Conservation (phyloP, 1,140 invertebrate genomes). For the Drosophila navojoa region DNA sequence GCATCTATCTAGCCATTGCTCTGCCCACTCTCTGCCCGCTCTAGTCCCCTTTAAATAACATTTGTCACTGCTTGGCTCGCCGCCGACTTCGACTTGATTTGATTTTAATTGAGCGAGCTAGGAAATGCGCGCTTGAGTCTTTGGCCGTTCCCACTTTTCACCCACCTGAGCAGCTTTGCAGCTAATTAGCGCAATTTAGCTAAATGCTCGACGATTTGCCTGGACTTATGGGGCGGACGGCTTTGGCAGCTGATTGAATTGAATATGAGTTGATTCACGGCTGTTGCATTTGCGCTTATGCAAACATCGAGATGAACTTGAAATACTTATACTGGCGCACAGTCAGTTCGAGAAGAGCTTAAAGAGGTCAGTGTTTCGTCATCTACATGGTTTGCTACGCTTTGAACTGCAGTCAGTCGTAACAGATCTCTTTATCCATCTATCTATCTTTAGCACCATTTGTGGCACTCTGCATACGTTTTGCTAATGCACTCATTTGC, state of each 20-base stretch:
- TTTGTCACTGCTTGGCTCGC: background rate
- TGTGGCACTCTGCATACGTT: slow-evolving; percentile 26
- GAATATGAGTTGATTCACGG: background rate
- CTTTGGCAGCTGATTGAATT: slow-evolving; percentile 15
- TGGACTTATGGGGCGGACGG: slow-evolving; percentile 36
- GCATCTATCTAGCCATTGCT: too few species aligned
- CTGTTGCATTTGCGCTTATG: slow-evolving; percentile 48
- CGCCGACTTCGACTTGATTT: slow-evolving; percentile 12
- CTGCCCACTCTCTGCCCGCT: too few species aligned
- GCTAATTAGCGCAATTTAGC: slow-evolving; percentile 35
- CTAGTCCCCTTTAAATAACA: too few species aligned
- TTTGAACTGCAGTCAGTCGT: background rate
- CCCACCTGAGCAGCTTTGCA: slow-evolving; percentile 5
- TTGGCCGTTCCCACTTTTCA: slow-evolving; percentile 15
- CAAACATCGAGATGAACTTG: slow-evolving; percentile 57
- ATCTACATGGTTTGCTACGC: background rate
- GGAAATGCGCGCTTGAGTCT: slow-evolving; percentile 10
- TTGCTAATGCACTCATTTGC: slow-evolving; percentile 63
- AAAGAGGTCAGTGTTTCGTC: slow-evolving; percentile 17
- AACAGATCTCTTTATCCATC: background rate
- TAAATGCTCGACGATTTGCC: slow-evolving; percentile 35
- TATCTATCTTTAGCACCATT: slow-evolving; percentile 40
- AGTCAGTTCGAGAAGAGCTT: background rate
- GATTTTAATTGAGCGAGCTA: slow-evolving; percentile 32
- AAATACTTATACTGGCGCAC: slow-evolving; percentile 23